Percentiles rank a stretch among this genome's conserved stretches.
Evolutionary conservation across 1,140 invertebrate species (phyloP).

Genomic region (Trachelipus rathkii): DNA sequence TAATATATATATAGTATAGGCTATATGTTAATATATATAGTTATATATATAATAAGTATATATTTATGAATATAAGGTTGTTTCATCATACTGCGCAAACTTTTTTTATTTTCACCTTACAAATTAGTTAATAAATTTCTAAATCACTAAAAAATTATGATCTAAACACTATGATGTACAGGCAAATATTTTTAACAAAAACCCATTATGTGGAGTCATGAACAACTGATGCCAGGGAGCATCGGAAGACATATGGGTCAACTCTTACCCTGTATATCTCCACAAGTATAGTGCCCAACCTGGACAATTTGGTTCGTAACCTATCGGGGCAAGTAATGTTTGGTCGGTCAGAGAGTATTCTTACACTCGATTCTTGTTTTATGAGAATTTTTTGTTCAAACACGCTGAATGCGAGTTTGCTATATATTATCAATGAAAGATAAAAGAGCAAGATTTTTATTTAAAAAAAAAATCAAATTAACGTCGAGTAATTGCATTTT

Average conservation of each 20-base stretch:
- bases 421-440: too few relatives aligned
- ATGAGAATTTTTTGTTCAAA: conserved; percentile 95
- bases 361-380: conserved; percentile 97
- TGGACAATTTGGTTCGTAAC: conserved; percentile 94
- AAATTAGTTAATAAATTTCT: conserved; percentile 1
- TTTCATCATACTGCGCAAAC: too few relatives aligned
- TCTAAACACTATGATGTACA: neutral
- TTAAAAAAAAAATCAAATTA: too few relatives aligned
- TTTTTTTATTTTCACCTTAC: neutral
- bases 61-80: too few relatives aligned
- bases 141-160: neutral
- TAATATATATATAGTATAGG: conserved; percentile 24
- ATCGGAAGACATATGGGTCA: conserved; percentile 97
- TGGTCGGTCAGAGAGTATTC: conserved; percentile 92
- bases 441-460: too few relatives aligned
- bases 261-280: conserved; percentile 83
- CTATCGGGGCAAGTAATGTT: conserved; percentile 90
- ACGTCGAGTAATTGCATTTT: too few relatives aligned
- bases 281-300: conserved; percentile 90
- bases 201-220: conserved; percentile 90
- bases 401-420: conserved; percentile 45
- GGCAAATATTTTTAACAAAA: conserved; percentile 45
- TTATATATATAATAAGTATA: too few relatives aligned
- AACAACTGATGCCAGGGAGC: conserved; percentile 92
- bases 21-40: conserved; percentile 18